These are phyloP conservation scores for Auanema freiburgensis DNA, from an alignment of 2,888 invertebrate species.

Conservation along the genomic window DNA sequence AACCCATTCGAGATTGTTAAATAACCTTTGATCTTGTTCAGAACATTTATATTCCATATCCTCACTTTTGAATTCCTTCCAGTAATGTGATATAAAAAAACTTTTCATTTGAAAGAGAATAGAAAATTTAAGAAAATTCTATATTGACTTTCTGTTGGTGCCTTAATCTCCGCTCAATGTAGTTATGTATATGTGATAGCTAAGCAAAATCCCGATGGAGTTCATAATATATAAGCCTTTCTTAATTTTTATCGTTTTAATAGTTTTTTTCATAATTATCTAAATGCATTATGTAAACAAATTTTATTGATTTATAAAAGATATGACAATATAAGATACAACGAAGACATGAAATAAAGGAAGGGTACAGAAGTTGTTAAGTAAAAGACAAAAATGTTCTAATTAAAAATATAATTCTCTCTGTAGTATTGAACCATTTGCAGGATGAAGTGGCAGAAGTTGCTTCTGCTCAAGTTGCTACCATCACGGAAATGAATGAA, in stretches of 20 bases:
- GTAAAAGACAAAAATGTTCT: conserved; percentile 5
- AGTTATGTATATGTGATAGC: conserved; percentile 7
- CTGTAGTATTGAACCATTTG: conserved; percentile 7
- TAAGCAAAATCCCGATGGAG: conserved; percentile 5
- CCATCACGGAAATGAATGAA: conserved; percentile 28
- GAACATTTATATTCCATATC: conserved; percentile 15
- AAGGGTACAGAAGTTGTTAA: not conserved
- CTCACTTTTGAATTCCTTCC: not conserved
- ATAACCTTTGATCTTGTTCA: conserved; percentile 18
- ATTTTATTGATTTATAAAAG: too few species aligned
- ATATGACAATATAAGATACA: too few species aligned
- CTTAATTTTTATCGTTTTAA: conserved; percentile 10
- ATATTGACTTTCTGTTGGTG: conserved; percentile 3
- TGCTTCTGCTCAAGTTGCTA: conserved; percentile 26
- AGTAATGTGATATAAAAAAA: conserved; percentile 3
- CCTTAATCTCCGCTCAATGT: conserved; percentile 5
- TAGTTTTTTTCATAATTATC: not conserved
- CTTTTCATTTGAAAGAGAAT: conserved; percentile 17
- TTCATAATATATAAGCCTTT: conserved; percentile 5
- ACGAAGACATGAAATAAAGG: too few species aligned
- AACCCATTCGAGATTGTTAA: conserved; percentile 10
- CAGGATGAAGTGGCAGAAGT: conserved; percentile 38
- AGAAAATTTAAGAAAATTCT: not conserved
- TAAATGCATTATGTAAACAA: too few species aligned
- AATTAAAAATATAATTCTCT: too few species aligned